These are phyloP conservation scores for Polydrusus pterygomalis DNA, from an alignment of 2,888 invertebrate species.

Conservation along the genomic window DNA sequence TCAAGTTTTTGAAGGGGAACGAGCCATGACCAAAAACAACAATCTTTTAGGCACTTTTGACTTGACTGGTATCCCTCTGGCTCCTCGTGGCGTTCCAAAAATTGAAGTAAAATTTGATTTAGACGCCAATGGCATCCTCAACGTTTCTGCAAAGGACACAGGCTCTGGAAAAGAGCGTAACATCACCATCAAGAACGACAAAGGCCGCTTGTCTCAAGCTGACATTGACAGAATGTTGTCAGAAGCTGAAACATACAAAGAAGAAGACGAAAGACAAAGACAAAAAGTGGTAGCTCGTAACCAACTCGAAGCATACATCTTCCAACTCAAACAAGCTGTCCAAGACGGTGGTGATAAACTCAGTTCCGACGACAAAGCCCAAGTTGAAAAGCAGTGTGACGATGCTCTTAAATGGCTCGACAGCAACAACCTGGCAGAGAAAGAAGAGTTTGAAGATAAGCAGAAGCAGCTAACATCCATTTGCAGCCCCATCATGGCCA, in stretches of 20 bases:
- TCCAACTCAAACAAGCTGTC: slow-evolving; percentile 81
- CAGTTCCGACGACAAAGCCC: slow-evolving; percentile 72
- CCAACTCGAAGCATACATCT: slow-evolving; percentile 81
- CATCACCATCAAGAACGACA: slow-evolving; percentile 84
- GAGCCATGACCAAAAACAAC: slow-evolving; percentile 89
- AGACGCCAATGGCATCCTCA: slow-evolving; percentile 83
- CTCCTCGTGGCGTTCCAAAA: slow-evolving; percentile 81
- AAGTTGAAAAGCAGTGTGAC: slow-evolving; percentile 74
- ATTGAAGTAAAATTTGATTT: slow-evolving; percentile 84
- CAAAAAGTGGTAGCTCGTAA: slow-evolving; percentile 82
- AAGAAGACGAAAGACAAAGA: slow-evolving; percentile 78
- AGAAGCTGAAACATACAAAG: slow-evolving; percentile 52
- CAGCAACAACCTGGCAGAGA: slow-evolving; percentile 77
- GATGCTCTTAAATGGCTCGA: slow-evolving; percentile 83
- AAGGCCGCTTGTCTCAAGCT: slow-evolving; percentile 52
- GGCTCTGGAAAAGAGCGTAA: slow-evolving; percentile 80
- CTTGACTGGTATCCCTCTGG: slow-evolving; percentile 81
- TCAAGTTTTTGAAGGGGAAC: slow-evolving; percentile 81
- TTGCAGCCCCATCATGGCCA: slow-evolving; percentile 78
- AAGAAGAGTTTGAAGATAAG: slow-evolving; percentile 80
- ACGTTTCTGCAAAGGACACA: slow-evolving; percentile 76
- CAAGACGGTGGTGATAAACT: slow-evolving; percentile 80
- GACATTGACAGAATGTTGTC: slow-evolving; percentile 55
- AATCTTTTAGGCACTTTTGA: slow-evolving; percentile 80
- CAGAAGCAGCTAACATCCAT: slow-evolving; percentile 71